These are phyloP conservation scores for Troglohyphantes excavatus DNA, from an alignment of 2,888 invertebrate genomes.

Conservation along the genomic window DNA sequence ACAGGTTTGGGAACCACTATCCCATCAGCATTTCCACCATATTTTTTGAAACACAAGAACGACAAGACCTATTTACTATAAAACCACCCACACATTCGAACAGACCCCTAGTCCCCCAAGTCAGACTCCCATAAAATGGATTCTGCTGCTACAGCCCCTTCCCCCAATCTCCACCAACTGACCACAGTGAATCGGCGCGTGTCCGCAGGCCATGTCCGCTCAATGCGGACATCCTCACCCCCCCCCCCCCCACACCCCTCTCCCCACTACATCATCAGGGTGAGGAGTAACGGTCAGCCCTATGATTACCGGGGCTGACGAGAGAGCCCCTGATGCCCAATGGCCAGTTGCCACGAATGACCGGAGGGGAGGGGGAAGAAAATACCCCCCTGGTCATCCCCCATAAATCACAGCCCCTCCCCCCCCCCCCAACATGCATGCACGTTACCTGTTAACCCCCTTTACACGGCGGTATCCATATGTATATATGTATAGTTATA, in stretches of 20 bases:
- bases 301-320: slow-evolving; percentile 75
- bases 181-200: slow-evolving; percentile 40
- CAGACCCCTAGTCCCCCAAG: neutral
- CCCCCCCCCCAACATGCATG: slow-evolving; percentile 38
- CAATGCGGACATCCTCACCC: slow-evolving; percentile 65
- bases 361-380: slow-evolving; percentile 72
- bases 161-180: neutral
- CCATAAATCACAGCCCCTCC: slow-evolving; percentile 71
- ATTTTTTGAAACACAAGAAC: too few species aligned
- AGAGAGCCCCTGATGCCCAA: slow-evolving; percentile 67
- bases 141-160: neutral
- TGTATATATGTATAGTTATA: slow-evolving; percentile 53
- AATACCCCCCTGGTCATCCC: slow-evolving; percentile 23
- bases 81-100: neutral
- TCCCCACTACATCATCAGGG: slow-evolving; percentile 68
- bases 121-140: neutral
- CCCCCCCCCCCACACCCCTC: too few species aligned
- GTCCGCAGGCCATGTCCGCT: slow-evolving; percentile 38
- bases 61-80: too few species aligned
- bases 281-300: slow-evolving; percentile 71
- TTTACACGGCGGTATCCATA: slow-evolving; percentile 28
- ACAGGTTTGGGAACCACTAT: too few species aligned
- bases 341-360: slow-evolving; percentile 79
- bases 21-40: too few species aligned
- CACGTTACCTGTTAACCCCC: slow-evolving; percentile 78